Base-by-base conservation (phyloP, 2,797 vertebrate genomes). In the Lutjanus argentimaculatus region DNA sequence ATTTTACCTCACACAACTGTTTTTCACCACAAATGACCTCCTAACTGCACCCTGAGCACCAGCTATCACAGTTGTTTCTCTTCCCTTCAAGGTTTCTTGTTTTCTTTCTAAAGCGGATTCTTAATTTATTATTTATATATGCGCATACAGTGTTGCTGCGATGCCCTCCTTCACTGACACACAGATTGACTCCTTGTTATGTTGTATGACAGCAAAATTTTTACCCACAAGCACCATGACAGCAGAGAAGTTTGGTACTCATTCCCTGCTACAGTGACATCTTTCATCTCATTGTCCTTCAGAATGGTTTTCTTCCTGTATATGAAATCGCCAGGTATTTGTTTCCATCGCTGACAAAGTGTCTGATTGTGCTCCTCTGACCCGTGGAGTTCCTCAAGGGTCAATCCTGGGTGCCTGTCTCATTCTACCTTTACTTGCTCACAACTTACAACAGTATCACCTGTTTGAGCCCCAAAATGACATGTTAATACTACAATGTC, bases 241-340 rank as follows among this genome's bases (percentile, higher is more conserved):
- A 74, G 46, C 17, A 79, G 49, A 19, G n/a, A 12, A 40, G 49
- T 36, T 46, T 16, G 5, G n/a, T 53, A 52, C 64, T 79, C 48
- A 68, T 69, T 79, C 77, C 57, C 51, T 75, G 43, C 66, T 21
- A 52, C 51, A 43, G 56, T 21, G 30, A 55, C 45, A 64, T 67
- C 58, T 64, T 62, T 79, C 49, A 58, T 16, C 46, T 74, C 64
- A 45, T 67, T 61, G 59, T 45, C 59, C 17, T 36, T 48, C 4
- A 40, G 16, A 64, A 49, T 62, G 19, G 8, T 19, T 65, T 75
- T 46, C 36, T 72, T 57, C 25, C 61, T 42, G 7, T n/a, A 19
- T 36, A 70, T 53, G 2, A 57, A 40, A 46, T 67, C 4, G 15
- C 13, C 21, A 46, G 8, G 11, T 49, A 19, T 67, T 65, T 63